Conservation (phyloP, 2,113 vertebrate species). For the Odocoileus virginianus region DNA sequence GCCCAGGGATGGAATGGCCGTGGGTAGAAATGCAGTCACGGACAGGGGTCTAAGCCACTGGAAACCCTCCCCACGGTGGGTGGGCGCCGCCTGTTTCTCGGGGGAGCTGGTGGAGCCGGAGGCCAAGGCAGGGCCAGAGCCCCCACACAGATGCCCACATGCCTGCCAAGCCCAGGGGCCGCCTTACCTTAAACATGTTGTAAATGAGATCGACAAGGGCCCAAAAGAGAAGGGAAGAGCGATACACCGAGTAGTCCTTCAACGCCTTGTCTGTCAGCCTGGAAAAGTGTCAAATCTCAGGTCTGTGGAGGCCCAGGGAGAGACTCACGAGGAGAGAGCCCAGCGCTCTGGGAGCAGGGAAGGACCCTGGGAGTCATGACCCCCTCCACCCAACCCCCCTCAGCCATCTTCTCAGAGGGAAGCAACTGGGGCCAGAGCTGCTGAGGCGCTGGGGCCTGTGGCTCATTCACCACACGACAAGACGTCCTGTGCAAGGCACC, state of each 20-base stretch:
- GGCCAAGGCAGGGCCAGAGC: background rate
- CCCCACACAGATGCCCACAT: fast-evolving
- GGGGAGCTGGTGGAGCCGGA: background rate
- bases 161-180: background rate
- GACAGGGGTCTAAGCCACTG: background rate
- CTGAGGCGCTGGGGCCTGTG: background rate
- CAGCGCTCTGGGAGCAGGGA: background rate
- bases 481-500: background rate
- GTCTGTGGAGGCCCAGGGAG: background rate
- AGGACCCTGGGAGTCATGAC: background rate
- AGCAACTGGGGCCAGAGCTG: background rate
- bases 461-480: background rate
- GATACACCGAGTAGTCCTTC: conserved; percentile 94
- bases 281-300: background rate
- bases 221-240: conserved; percentile 98
- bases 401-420: background rate
- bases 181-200: conserved; percentile 95
- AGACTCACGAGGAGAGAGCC: background rate
- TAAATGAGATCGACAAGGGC: conserved; percentile 97
- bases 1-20: fast-evolving
- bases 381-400: background rate
- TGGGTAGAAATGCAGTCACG: background rate
- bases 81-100: fast-evolving
- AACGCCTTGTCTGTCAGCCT: conserved; percentile 93
- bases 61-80: fast-evolving